Evolutionary conservation across 2,113 vertebrate genomes (phyloP).

Genomic region (Cricetomys ansorgei): DNA sequence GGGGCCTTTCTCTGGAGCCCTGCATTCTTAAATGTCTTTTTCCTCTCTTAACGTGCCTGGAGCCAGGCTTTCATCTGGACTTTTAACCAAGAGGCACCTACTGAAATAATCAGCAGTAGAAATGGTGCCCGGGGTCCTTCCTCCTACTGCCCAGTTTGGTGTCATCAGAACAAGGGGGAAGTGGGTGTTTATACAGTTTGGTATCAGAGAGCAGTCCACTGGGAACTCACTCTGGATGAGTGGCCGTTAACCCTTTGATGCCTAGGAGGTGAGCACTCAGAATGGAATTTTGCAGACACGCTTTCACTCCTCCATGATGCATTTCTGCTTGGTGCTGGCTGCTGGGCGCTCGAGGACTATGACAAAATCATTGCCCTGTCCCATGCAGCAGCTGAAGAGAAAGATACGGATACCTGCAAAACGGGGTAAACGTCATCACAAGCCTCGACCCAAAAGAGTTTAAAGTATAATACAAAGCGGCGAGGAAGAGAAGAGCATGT

Average conservation of each 20-base stretch:
- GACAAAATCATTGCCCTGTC: background rate
- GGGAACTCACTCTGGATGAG: constrained; percentile 80
- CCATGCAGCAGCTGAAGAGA: no score
- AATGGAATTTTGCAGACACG: background rate
- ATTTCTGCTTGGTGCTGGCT: background rate
- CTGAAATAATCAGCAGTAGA: constrained; percentile 91
- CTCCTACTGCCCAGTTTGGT: constrained; percentile 87
- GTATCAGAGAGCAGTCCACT: constrained; percentile 79
- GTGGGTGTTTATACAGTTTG: constrained; percentile 83
- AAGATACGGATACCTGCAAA: background rate
- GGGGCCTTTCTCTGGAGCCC: constrained; percentile 83
- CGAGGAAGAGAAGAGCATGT: rapidly evolving
- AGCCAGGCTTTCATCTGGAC: constrained; percentile 91
- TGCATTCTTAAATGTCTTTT: constrained; percentile 86
- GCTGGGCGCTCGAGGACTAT: rapidly evolving
- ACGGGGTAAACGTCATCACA: rapidly evolving
- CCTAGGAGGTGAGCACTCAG: constrained; percentile 53
- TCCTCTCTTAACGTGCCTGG: constrained; percentile 88
- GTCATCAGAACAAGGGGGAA: constrained; percentile 85
- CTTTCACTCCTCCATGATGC: rapidly evolving
- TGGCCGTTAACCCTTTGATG: constrained; percentile 83
- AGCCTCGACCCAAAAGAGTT: background rate
- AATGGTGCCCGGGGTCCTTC: constrained; percentile 89
- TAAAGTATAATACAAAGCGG: no score
- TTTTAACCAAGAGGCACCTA: constrained; percentile 91